Base-by-base conservation (phyloP, 2,888 invertebrate species). In the Thecophora atra region DNA sequence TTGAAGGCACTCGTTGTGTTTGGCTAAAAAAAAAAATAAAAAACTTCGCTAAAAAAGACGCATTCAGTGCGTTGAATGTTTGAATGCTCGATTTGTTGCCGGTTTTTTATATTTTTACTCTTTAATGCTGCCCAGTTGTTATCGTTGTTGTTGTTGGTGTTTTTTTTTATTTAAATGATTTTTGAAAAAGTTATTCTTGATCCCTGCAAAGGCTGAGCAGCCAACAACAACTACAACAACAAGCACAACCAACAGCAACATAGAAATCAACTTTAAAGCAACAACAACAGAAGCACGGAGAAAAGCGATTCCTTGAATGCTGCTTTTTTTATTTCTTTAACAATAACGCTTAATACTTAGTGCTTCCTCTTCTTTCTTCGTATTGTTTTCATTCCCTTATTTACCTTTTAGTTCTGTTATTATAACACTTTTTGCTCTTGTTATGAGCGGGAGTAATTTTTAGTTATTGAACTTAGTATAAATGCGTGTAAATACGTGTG, bases 301-400 rank as follows among this genome's bases (percentile, higher is more conserved):
- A 68, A 17, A 56, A 44, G 44, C 62, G 30, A 52, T 51, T 62
- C 70, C 47, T 47, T 62, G 62, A 26, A 30, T 30, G 62, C 70
- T 62, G 47, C 70, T 62, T 62, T 30, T 62, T 51, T 70, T 51
- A 52, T 70, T 62, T 62, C 62, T 21, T 21, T n/a, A 3, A n/a
- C n/a, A n/a, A n/a, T n/a, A n/a, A n/a, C n/a, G n/a, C n/a, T n/a
- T n/a, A n/a, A n/a, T n/a, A n/a, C n/a, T n/a, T n/a, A n/a, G n/a
- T n/a, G n/a, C n/a, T n/a, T n/a, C n/a, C n/a, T n/a, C n/a, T n/a
- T n/a, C n/a, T n/a, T n/a, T n/a, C n/a, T n/a, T n/a, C n/a, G n/a
- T n/a, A n/a, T n/a, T n/a, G n/a, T n/a, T n/a, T n/a, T n/a, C n/a
- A n/a, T n/a, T n/a, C n/a, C n/a, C n/a, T n/a, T n/a, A n/a, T n/a